Conservation (phyloP, 2,888 invertebrate genomes). For the Dryococelus australis region DNA sequence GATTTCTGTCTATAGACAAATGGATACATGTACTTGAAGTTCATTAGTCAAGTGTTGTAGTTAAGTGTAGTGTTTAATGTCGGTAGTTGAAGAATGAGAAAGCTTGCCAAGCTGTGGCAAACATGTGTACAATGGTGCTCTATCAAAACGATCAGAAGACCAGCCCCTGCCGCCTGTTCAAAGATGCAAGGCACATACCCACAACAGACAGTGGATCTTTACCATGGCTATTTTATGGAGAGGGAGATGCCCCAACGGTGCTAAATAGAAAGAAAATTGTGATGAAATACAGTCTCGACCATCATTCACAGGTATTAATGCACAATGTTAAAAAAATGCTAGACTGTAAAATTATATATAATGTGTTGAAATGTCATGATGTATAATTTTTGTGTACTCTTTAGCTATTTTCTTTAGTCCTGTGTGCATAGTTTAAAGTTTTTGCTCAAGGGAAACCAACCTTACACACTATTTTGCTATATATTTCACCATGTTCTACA, state of each 20-base stretch:
- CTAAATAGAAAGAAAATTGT: slow-evolving; percentile 59
- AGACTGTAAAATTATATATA: background rate
- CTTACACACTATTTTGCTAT: no score
- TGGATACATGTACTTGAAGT: no score
- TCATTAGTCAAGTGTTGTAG: no score
- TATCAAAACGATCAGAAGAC: slow-evolving; percentile 61
- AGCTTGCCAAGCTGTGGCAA: slow-evolving; percentile 72
- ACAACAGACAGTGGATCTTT: slow-evolving; percentile 49
- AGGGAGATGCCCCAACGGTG: slow-evolving; percentile 59
- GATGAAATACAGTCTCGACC: slow-evolving; percentile 58
- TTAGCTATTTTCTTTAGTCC: no score
- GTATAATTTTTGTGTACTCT: no score
- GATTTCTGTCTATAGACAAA: no score
- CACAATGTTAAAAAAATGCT: background rate
- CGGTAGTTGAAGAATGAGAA: slow-evolving; percentile 59
- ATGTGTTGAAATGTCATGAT: no score
- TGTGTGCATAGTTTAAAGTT: no score
- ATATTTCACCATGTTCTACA: no score
- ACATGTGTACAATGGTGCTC: slow-evolving; percentile 69
- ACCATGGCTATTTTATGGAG: slow-evolving; percentile 61
- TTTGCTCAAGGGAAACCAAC: no score
- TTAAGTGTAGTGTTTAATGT: background rate
- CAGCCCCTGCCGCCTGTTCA: slow-evolving; percentile 59
- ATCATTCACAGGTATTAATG: slow-evolving; percentile 55
- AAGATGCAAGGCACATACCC: slow-evolving; percentile 52